A percentile compares a stretch with the other conserved stretches of the same genome.
Conservation (phyloP, 2,888 invertebrate genomes). For the Drosophila falleni region DNA sequence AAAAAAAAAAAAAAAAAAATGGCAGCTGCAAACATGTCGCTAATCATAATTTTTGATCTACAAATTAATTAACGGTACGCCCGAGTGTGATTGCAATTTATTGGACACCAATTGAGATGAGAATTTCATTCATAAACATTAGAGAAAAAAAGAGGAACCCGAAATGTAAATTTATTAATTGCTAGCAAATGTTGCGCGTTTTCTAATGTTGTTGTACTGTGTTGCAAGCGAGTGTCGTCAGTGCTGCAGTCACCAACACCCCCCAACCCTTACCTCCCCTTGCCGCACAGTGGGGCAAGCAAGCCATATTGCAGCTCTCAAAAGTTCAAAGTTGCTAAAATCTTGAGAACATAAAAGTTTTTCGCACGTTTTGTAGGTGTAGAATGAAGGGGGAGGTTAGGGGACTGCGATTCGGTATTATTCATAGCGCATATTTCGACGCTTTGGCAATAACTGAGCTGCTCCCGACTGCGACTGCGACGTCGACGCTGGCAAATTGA, state of each 20-base stretch:
- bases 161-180: constrained; percentile 67
- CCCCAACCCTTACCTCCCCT: not conserved
- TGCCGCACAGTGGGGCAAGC: not conserved
- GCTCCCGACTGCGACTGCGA: constrained; percentile 31
- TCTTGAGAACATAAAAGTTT: constrained; percentile 72
- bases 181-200: constrained; percentile 74
- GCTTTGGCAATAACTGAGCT: constrained; percentile 63
- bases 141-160: constrained; percentile 16
- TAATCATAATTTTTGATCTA: constrained; percentile 77
- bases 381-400: not conserved
- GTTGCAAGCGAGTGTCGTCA: constrained; percentile 57
- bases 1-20: constrained; percentile 11
- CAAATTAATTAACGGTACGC: constrained; percentile 73
- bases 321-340: constrained; percentile 78
- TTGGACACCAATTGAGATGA: constrained; percentile 76
- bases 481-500: constrained; percentile 53
- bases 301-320: constrained; percentile 34
- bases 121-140: constrained; percentile 77
- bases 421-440: constrained; percentile 70
- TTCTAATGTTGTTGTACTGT: constrained; percentile 47
- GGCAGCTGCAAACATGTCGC: constrained; percentile 64
- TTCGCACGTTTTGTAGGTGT: constrained; percentile 66
- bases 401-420: constrained; percentile 43
- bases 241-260: not conserved
- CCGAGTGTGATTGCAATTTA: constrained; percentile 78